Percentiles rank a stretch among this genome's conserved stretches.
Conservation (phyloP, 2,888 invertebrate species). For the Marasmarcha lunaedactyla region DNA sequence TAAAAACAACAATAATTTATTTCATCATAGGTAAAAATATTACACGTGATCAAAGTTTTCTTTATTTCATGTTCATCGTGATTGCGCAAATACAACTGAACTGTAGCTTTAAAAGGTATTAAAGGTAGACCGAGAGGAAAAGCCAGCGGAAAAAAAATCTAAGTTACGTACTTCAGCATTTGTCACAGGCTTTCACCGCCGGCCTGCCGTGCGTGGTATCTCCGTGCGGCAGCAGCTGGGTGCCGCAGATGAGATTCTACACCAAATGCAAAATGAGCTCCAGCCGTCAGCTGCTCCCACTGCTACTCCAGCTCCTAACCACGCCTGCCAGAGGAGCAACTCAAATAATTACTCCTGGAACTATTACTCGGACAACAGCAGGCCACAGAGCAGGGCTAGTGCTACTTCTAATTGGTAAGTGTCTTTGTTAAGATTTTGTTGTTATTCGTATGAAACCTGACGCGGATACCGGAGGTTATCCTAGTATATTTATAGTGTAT, state of each 20-base stretch:
- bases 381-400: constrained; percentile 52
- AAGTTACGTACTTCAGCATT: neutral
- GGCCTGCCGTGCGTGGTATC: constrained; percentile 91
- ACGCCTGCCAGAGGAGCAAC: constrained; percentile 46
- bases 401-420: constrained; percentile 47
- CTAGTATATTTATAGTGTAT: no score
- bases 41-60: no score
- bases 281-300: constrained; percentile 37
- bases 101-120: no score
- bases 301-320: constrained; percentile 31
- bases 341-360: constrained; percentile 71
- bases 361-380: constrained; percentile 72
- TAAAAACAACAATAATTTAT: no score
- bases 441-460: constrained; percentile 9
- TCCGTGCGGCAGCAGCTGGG: constrained; percentile 82
- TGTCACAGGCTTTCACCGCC: constrained; percentile 75
- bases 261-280: constrained; percentile 82
- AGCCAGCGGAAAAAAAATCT: no score
- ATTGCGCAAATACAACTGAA: no score
- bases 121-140: no score
- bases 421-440: neutral
- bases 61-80: no score
- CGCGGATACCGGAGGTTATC: no score
- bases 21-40: no score
- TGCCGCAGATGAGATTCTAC: constrained; percentile 83